phyloP scores from a whole-genome alignment of 2,113 vertebrate genomes.

The Grammomys dolichurus region DNA sequence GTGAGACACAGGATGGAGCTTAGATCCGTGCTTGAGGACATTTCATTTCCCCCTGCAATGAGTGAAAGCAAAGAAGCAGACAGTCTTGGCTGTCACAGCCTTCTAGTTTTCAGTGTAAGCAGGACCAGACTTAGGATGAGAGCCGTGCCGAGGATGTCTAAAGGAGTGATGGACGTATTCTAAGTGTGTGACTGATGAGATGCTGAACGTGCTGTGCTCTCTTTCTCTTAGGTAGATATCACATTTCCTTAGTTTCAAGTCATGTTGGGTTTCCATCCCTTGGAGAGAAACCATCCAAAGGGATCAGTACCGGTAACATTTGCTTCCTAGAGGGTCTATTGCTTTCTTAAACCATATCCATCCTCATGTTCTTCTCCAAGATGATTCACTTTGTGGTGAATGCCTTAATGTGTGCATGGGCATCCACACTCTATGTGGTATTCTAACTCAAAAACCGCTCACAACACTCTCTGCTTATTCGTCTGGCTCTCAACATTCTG shows the following conservation, averaged over 20 bases:
- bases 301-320: neutral
- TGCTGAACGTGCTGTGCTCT: neutral
- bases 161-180: neutral
- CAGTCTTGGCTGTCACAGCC: neutral
- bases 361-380: neutral
- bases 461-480: neutral
- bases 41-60: neutral
- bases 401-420: neutral
- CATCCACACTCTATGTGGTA: neutral
- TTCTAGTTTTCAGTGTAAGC: neutral
- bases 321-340: neutral
- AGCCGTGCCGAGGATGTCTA: neutral
- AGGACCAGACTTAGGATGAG: neutral
- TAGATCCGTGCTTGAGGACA: neutral
- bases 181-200: neutral
- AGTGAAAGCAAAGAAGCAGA: neutral
- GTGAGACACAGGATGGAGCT: neutral
- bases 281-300: neutral
- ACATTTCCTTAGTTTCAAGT: slow-evolving; percentile 1
- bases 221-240: neutral
- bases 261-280: neutral
- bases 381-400: neutral
- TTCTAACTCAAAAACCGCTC: neutral
- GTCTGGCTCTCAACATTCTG: neutral
- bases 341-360: neutral